Conservation (phyloP, 2,888 invertebrate species). For the Liopterus haemorrhoidalis region DNA sequence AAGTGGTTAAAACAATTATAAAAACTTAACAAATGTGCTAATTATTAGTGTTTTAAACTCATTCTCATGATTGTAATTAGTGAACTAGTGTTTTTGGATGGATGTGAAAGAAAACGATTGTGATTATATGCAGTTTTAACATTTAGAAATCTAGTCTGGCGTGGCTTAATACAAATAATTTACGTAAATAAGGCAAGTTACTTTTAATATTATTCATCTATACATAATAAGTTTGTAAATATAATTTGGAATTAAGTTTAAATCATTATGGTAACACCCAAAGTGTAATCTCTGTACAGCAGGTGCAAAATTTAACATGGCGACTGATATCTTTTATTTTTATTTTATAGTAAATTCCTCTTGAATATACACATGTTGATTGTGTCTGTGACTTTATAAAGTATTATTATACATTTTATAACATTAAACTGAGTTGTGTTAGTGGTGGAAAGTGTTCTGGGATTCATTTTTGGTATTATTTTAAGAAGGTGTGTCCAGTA, state of each 20-base stretch:
- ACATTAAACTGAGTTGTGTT: too few relatives aligned
- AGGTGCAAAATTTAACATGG: conserved; percentile 22
- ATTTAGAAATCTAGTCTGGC: conserved; percentile 19
- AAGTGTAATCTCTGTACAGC: conserved; percentile 8
- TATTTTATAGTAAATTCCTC: conserved; percentile 18
- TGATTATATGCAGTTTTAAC: conserved; percentile 35
- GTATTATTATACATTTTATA: too few relatives aligned
- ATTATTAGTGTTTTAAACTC: conserved; percentile 37
- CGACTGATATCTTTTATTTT: conserved; percentile 18
- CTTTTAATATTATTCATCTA: background rate
- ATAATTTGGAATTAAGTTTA: conserved; percentile 10
- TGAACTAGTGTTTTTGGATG: conserved; percentile 43
- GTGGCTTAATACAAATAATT: conserved; percentile 20
- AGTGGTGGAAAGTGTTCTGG: too few relatives aligned
- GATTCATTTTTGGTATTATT: too few relatives aligned
- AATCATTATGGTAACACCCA: background rate
- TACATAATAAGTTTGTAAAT: conserved; percentile 1
- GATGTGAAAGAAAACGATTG: conserved; percentile 44
- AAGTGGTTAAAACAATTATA: conserved; percentile 19
- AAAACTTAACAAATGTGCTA: conserved; percentile 28
- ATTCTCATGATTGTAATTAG: conserved; percentile 42
- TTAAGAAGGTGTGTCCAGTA: too few relatives aligned
- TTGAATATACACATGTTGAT: too few relatives aligned
- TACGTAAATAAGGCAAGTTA: conserved; percentile 22
- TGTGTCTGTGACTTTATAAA: too few relatives aligned